These are phyloP conservation scores for Drosophila nigricruria DNA, from an alignment of 2,888 invertebrate species.

Conservation along the genomic window DNA sequence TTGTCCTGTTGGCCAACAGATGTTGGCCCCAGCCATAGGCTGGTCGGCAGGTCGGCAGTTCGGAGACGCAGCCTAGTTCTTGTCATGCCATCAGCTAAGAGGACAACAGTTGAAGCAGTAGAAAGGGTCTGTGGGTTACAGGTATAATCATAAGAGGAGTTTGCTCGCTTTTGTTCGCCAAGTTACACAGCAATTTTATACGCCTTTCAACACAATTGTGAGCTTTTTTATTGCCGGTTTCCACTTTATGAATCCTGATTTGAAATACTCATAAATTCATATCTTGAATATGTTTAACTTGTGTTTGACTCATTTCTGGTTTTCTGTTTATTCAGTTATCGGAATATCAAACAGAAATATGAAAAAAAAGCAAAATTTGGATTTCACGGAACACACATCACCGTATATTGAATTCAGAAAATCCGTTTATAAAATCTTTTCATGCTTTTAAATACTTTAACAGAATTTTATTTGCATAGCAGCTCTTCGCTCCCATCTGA, in stretches of 20 bases:
- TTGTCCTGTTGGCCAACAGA: conserved; percentile 44
- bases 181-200: conserved; percentile 5
- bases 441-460: conserved; percentile 1
- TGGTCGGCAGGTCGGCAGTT: background rate
- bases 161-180: conserved; percentile 1
- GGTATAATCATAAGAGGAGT: background rate
- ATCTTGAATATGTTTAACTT: background rate
- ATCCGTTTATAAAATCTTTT: background rate
- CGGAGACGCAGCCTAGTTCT: background rate
- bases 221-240: background rate
- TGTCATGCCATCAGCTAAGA: conserved; percentile 3
- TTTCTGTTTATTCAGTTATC: background rate
- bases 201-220: conserved; percentile 3
- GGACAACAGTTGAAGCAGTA: background rate
- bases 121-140: background rate
- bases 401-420: background rate
- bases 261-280: background rate
- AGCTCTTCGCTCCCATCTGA: background rate
- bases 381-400: background rate
- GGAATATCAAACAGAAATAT: background rate
- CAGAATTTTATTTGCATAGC: conserved; percentile 1
- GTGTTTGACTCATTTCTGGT: background rate
- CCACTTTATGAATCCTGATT: background rate
- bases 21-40: conserved; percentile 11
- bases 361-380: background rate